Evolutionary conservation across 2,888 invertebrate genomes (phyloP).

Genomic region (Nomada ruficornis): DNA sequence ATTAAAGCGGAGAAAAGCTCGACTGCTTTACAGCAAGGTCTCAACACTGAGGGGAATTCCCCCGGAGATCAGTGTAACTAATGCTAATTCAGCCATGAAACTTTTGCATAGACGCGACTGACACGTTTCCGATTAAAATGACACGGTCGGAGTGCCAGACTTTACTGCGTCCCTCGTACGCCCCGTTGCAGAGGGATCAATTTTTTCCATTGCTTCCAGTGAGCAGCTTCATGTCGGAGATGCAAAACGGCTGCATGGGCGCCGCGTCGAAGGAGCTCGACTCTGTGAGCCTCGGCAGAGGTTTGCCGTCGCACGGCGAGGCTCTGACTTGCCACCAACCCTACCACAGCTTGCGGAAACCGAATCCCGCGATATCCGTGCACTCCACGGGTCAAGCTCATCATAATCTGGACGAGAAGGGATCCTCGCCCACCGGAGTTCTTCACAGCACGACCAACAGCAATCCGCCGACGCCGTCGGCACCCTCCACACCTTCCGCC

Average conservation of each 20-base stretch:
- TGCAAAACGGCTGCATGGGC: slow-evolving; percentile 76
- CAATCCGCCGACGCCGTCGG: slow-evolving; percentile 74
- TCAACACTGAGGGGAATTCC: no score
- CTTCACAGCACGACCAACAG: slow-evolving; percentile 74
- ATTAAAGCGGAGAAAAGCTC: not conserved
- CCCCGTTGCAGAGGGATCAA: not conserved
- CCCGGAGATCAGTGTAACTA: no score
- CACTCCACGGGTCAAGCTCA: slow-evolving; percentile 72
- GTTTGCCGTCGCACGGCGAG: slow-evolving; percentile 67
- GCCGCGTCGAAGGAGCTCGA: slow-evolving; percentile 75
- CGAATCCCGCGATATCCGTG: slow-evolving; percentile 72
- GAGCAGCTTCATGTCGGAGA: slow-evolving; percentile 77
- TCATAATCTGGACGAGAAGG: slow-evolving; percentile 73
- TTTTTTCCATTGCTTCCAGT: slow-evolving; percentile 68
- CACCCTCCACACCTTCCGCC: slow-evolving; percentile 69
- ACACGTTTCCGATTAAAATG: no score
- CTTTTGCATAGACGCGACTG: no score
- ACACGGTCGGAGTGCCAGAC: no score
- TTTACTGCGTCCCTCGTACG: not conserved
- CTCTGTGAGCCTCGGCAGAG: slow-evolving; percentile 61
- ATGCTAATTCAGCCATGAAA: no score
- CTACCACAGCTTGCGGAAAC: slow-evolving; percentile 72
- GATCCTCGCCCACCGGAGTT: slow-evolving; percentile 69
- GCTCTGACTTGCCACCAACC: slow-evolving; percentile 67
- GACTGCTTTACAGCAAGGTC: no score